phyloP scores from a whole-genome alignment of 2,113 vertebrate species.

The Sporophila hypoxantha region DNA sequence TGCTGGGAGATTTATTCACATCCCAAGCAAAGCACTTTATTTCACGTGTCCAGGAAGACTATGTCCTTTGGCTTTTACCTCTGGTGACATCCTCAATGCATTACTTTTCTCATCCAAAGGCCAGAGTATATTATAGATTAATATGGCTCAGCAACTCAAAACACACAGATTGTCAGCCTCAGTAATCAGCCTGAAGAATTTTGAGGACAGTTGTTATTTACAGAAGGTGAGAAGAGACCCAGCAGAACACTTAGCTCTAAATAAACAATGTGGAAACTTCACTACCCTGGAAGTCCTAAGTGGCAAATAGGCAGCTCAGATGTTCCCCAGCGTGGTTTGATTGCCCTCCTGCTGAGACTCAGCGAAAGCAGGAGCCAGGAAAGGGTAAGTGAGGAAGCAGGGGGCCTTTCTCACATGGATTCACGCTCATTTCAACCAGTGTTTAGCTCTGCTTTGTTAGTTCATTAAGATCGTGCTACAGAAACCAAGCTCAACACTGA shows the following conservation, averaged over 20 bases:
- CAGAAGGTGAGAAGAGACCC: constrained; percentile 16
- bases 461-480: neutral
- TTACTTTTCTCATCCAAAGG: neutral
- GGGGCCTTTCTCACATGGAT: neutral
- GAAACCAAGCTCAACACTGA: neutral
- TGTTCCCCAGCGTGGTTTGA: neutral
- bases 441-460: neutral
- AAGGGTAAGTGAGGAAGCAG: neutral
- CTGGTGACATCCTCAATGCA: neutral
- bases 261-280: constrained; percentile 32
- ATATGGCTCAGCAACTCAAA: constrained; percentile 21
- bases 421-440: neutral
- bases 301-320: constrained; percentile 22
- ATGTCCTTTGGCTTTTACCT: constrained; percentile 15
- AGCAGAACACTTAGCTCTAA: constrained; percentile 47
- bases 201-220: constrained; percentile 49
- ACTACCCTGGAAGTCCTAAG: constrained; percentile 29
- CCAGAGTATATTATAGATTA: constrained; percentile 22
- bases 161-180: constrained; percentile 22
- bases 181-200: constrained; percentile 40
- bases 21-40: neutral
- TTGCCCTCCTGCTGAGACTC: neutral
- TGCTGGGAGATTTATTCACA: neutral
- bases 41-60: neutral
- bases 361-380: neutral